These are phyloP conservation scores for Diphyllodes magnificus DNA, from an alignment of 2,113 vertebrate genomes.

Conservation along the genomic window DNA sequence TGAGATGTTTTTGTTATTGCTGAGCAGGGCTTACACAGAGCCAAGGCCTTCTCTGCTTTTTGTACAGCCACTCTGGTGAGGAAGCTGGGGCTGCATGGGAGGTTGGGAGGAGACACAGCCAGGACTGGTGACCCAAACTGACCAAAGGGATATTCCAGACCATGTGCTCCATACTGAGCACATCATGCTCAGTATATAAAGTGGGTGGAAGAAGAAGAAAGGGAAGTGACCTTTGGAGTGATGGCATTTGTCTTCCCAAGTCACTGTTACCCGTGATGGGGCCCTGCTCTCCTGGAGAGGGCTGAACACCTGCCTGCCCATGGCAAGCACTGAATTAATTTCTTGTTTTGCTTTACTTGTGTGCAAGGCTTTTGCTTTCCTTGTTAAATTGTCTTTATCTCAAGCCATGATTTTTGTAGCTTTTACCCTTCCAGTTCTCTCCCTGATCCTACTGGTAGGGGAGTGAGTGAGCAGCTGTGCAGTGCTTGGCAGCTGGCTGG, in stretches of 20 bases:
- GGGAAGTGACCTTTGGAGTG: neutral
- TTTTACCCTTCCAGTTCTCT: neutral
- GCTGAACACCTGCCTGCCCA: neutral
- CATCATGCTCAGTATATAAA: neutral
- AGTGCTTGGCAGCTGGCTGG: neutral
- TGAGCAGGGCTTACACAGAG: neutral
- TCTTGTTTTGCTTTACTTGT: neutral
- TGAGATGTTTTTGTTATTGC: neutral
- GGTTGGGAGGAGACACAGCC: neutral
- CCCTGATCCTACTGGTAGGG: neutral
- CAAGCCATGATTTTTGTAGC: neutral
- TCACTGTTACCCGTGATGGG: neutral
- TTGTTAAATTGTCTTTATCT: neutral
- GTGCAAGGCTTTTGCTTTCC: neutral
- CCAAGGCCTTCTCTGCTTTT: neutral
- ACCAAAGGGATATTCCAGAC: neutral
- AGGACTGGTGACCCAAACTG: neutral
- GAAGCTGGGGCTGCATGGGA: neutral
- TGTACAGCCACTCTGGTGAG: accelerated
- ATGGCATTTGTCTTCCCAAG: neutral
- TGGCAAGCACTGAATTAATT: neutral
- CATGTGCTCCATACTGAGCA: neutral
- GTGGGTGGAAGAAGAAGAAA: neutral
- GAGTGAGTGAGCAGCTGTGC: neutral
- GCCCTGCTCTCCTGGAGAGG: neutral